Evolutionary conservation across 2,888 invertebrate species (phyloP).

Genomic region (Ametastegia equiseti): DNA sequence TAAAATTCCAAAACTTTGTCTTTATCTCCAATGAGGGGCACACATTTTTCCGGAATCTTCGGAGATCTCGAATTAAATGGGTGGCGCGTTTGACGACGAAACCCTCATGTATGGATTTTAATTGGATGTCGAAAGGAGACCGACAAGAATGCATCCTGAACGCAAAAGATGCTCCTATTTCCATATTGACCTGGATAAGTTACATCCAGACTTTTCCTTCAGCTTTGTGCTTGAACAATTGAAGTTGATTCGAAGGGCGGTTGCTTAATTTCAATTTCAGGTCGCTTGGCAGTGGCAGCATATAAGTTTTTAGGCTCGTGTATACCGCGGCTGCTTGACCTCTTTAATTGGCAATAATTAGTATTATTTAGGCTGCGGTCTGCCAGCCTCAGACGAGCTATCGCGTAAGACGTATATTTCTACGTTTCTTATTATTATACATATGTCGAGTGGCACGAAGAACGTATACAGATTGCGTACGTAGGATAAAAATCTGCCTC

Average conservation of each 20-base stretch:
- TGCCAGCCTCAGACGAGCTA: too few species aligned
- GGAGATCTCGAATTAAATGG: too few species aligned
- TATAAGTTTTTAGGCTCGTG: conserved; percentile 24
- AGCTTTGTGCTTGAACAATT: not conserved
- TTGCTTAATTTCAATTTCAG: conserved; percentile 11
- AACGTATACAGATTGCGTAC: not conserved
- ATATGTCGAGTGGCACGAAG: too few species aligned
- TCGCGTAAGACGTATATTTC: too few species aligned
- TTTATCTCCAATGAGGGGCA: too few species aligned
- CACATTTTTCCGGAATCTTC: too few species aligned
- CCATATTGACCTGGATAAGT: not conserved
- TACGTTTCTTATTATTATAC: too few species aligned
- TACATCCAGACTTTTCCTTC: not conserved
- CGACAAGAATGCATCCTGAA: not conserved
- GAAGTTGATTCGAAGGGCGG: not conserved
- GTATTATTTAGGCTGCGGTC: conserved; percentile 17
- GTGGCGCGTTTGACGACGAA: too few species aligned
- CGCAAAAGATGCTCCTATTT: not conserved
- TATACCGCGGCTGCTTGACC: conserved; percentile 22
- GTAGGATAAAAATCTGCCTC: not conserved
- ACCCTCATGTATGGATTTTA: too few species aligned
- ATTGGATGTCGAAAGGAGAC: not conserved
- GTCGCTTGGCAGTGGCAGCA: conserved; percentile 18
- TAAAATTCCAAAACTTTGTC: too few species aligned
- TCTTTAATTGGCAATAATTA: conserved; percentile 39